Evolutionary conservation across 2,888 invertebrate genomes (phyloP), one percentile per base, ranked within the genome.

Genomic region (Drosophila lutescens): DNA sequence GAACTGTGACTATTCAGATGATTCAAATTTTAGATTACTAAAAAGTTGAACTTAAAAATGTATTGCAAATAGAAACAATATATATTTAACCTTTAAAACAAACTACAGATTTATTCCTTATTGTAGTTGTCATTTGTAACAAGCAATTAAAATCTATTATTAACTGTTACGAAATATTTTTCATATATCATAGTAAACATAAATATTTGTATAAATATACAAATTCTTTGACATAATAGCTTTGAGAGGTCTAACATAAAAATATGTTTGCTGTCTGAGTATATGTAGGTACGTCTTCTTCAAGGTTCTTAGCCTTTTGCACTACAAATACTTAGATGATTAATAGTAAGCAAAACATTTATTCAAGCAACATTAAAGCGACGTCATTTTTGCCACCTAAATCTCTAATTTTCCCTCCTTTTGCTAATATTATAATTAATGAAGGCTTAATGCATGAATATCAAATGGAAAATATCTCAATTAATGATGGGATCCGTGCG

Each of bases 361-460:
- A 13, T 12, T n/a, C 15, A 30, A 15, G 13, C 8, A 10, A 15
- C 6, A 20, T 17, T 6, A 10, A 34, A 30, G 1, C 23, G 43
- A 46, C 8, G 32, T 15, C 20, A 38, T 46, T 26, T 26, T 20
- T n/a, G 32, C 8, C 54, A 17, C 43, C 34, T 8, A 2, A 47
- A 47, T 30, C 17, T 34, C 0, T 34, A 12, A 38, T 26, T 36
- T 8, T 32, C 41, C 40, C 26, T 32, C 8, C 40, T 15, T 32
- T 41, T 5, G 23, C 47, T 20, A 50, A 43, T 63, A 34, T 36
- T 34, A 59, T 50, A 43, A 59, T 63, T 59, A 43, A 63, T 63
- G 41, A 41, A 34, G 62, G 60, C 13, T 50, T 50, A 9, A 13
- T 26, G 30, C 36, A 44, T 32, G 13, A 30, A 38, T 46, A 60